Base-by-base conservation (phyloP, 2,113 vertebrate species). In the Perca fluviatilis region DNA sequence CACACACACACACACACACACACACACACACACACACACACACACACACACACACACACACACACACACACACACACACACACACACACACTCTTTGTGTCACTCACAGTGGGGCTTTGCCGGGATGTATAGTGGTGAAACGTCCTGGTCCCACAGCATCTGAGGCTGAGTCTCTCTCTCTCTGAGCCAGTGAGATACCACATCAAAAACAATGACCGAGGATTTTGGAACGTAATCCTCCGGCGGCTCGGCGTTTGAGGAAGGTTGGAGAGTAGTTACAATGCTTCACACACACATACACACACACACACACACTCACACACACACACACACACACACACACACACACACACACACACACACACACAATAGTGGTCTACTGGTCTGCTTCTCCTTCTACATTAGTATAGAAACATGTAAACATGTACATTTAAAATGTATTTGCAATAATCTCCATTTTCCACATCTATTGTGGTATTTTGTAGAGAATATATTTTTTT, bases 201-300 rank as follows among this genome's bases (percentile, higher is more conserved):
- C 77, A 70, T 71, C 50, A 65, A 25, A 84, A 77, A 82, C 75
- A 80, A 82, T 71, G 58, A 50, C 1, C 1, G 8, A 53, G 72
- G 51, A 54, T 82, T 80, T 63, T 53, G 60, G 74, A 46, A n/a
- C 4, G 9, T 80, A 84, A 78, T 87, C 81, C 81, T 84, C 16
- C 0, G 1, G 27, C 3, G 11, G 65, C 19, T 64, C 51, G 12
- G 36, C 23, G 71, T 74, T 40, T 25, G 46, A 60, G 23, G 69
- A 60, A n/a, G 27, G 58, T 58, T 80, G 60, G 15, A 43, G 18
- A 56, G n/a, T 23, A 72, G 56, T 60, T 49, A 30, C 25, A 46
- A 30, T 43, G 21, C 21, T 18, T 61, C 74, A 18, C 50, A 61
- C 10, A 21, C 40, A 64, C 49, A 56, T 25, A 73, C 7, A 36